Base-by-base conservation (phyloP, 1,140 invertebrate species). In the Trachymyrmex septentrionalis region DNA sequence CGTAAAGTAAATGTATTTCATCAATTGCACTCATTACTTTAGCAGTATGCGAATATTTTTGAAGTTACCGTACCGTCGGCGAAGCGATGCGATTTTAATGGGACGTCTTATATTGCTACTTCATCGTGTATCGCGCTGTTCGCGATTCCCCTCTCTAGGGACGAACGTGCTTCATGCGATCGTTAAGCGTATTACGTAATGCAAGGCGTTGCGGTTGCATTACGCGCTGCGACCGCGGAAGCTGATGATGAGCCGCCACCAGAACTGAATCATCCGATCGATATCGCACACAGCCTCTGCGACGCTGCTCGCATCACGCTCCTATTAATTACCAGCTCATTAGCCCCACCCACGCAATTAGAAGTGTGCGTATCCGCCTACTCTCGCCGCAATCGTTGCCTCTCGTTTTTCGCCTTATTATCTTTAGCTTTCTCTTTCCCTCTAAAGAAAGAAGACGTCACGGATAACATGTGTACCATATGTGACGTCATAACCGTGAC, bases 181-280 rank as follows among this genome's bases (percentile, higher is more conserved):
- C 80, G 53, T 82, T 59, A 82, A 59, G 34, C 34, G 67, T 55
- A 19, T 84, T 84, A 84, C 57, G 69, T 84, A 84, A 84, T n/a
- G 14, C 38, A 38, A 53, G 67, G 19, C 53, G 57, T n/a, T 38
- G 69, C 80, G 80, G 69, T 84, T 75, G 10, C 55, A 72, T 48
- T 71, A 71, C 21, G 67, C 72, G 30, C 38, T 27, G 71, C 61
- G 63, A 57, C 30, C 72, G 63, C 82, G 59, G 82, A 85, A 85
- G 75, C 82, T 78, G 82, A 66, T 34, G 82, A 64, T 61, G 71
- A 75, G 21, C 69, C 12, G 59, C 27, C 12, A 34, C 12, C 27
- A 85, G 73, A 66, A 66, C 82, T 85, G 82, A 85, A 85, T 85
- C 82, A 85, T 78, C 82, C 61, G 59, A 78, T 85, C 82, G 61